A percentile compares a stretch with the other conserved stretches of the same genome.
These are phyloP conservation scores for Poecilia gillii DNA, from an alignment of 2,797 vertebrate species.

Conservation along the genomic window DNA sequence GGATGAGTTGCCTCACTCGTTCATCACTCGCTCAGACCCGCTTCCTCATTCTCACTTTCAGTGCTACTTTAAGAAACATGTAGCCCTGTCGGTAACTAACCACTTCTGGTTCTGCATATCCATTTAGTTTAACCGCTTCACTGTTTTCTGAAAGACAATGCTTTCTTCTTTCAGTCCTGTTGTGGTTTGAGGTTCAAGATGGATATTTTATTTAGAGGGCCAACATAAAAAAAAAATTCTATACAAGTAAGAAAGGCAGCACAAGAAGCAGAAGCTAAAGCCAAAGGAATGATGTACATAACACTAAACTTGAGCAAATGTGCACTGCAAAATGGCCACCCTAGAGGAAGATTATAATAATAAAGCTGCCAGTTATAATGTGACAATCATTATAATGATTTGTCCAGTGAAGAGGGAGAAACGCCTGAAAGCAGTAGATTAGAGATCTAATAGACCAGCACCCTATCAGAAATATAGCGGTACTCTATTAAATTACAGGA, in stretches of 20 bases:
- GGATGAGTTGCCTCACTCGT: not conserved
- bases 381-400: not conserved
- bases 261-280: not conserved
- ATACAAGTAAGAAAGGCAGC: not conserved
- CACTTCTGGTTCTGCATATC: not conserved
- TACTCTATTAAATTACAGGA: too few species aligned
- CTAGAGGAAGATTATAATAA: not conserved
- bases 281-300: not conserved
- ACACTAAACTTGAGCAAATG: not conserved
- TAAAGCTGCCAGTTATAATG: not conserved
- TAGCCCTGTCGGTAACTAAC: not conserved
- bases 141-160: not conserved
- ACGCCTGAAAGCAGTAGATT: not conserved
- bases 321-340: not conserved
- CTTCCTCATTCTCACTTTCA: conserved; percentile 54
- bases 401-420: not conserved
- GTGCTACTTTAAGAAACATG: conserved; percentile 20
- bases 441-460: not conserved
- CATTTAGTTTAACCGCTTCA: not conserved
- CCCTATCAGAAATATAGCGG: not conserved
- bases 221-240: not conserved
- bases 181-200: not conserved
- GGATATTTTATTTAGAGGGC: not conserved
- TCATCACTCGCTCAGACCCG: not conserved
- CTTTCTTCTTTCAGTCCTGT: not conserved